Conservation (phyloP, 1,140 invertebrate species). For the Aphis craccivora region DNA sequence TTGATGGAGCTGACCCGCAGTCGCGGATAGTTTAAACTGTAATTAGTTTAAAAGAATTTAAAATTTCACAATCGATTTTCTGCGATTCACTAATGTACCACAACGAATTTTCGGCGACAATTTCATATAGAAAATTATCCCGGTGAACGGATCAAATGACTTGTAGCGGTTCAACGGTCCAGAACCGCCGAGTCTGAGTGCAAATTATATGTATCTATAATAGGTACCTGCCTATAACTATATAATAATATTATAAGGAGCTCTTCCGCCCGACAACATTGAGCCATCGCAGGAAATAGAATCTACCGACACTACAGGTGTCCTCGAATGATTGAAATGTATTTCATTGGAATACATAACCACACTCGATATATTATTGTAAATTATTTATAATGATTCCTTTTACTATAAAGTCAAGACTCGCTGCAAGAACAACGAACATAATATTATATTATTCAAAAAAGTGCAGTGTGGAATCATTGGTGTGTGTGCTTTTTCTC, state of each 20-base stretch:
- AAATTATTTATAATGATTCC: not conserved
- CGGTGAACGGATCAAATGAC: constrained; percentile 33
- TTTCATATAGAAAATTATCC: constrained; percentile 30
- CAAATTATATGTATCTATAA: not conserved
- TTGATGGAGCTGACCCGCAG: not conserved
- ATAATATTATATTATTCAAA: not conserved
- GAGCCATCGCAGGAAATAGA: not conserved
- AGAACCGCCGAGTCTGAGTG: not conserved
- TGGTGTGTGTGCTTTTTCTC: not conserved
- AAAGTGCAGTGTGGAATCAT: not conserved
- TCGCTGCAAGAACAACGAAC: not conserved
- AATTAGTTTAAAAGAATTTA: not conserved
- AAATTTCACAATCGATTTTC: constrained; percentile 19
- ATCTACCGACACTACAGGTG: not conserved
- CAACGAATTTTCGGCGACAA: not conserved
- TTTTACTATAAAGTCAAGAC: too few relatives aligned
- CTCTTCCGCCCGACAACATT: constrained; percentile 1
- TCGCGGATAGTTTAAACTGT: not conserved
- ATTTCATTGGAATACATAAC: not conserved
- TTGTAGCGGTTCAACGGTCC: constrained; percentile 39
- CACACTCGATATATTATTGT: not conserved
- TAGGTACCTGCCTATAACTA: not conserved
- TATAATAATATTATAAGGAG: not conserved
- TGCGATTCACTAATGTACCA: not conserved
- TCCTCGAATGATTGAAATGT: not conserved